Conservation (phyloP, 2,113 vertebrate genomes). For the Cynopterus brachyotis region DNA sequence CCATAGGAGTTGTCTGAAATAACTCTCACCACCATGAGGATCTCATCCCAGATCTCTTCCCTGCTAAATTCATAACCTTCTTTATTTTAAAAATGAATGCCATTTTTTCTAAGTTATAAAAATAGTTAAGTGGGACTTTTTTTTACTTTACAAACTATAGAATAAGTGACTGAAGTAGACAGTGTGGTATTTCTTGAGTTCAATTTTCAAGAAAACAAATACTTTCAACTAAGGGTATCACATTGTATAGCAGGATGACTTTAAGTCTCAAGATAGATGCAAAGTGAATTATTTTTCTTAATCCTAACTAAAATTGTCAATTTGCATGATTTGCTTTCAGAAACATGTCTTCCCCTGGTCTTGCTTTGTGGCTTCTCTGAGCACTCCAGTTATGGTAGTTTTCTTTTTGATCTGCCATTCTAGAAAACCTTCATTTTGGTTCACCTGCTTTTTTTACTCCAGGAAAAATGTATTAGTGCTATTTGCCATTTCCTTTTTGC, state of each 20-base stretch:
- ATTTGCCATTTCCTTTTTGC: background rate
- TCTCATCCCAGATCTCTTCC: background rate
- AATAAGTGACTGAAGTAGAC: background rate
- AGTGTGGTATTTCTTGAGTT: background rate
- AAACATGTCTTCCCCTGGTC: rapidly evolving
- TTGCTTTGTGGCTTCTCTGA: background rate
- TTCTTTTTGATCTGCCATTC: background rate
- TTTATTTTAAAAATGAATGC: background rate
- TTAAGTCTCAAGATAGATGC: background rate
- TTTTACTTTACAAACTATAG: background rate
- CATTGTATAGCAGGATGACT: background rate
- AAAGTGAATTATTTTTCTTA: background rate
- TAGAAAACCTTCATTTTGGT: rapidly evolving
- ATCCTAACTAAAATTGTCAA: background rate
- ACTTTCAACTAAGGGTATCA: background rate
- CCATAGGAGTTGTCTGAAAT: rapidly evolving
- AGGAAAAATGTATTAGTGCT: background rate
- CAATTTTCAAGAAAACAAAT: background rate
- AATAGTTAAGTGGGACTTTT: background rate
- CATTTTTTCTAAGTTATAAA: background rate
- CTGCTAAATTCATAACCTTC: background rate
- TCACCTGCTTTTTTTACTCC: background rate
- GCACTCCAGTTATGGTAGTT: rapidly evolving
- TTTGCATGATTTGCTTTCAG: background rate
- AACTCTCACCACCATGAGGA: background rate